Conservation (phyloP, 2,797 vertebrate genomes). For the Pipistrellus nathusii region DNA sequence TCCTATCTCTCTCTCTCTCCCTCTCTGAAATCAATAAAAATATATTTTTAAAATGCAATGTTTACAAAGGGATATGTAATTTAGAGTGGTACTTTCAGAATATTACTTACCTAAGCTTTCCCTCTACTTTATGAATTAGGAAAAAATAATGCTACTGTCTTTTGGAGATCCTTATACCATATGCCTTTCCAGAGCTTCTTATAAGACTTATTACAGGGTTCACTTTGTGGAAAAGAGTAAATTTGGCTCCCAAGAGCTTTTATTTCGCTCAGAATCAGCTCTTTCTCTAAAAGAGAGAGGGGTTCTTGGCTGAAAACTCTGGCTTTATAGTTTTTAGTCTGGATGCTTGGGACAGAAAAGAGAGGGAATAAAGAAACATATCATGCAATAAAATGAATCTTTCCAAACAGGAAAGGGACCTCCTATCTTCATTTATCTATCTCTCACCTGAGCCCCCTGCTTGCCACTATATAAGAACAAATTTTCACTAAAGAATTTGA, state of each 20-base stretch:
- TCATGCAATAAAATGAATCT: neutral
- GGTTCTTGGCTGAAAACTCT: neutral
- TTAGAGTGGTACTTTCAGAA: slow-evolving; percentile 2
- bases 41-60: neutral
- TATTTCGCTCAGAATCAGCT: neutral
- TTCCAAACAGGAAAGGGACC: neutral
- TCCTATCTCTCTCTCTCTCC: too few species aligned
- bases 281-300: neutral
- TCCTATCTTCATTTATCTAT: neutral
- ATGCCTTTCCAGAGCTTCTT: neutral
- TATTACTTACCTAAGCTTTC: neutral
- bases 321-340: neutral
- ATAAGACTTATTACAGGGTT: neutral
- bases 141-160: neutral
- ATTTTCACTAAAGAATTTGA: neutral
- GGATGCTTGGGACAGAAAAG: neutral
- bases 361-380: neutral
- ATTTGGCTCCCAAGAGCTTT: neutral
- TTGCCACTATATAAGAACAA: neutral
- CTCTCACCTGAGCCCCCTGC: neutral
- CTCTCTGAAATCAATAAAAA: too few species aligned
- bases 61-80: neutral
- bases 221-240: neutral
- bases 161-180: neutral
- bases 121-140: neutral